phyloP scores from a whole-genome alignment of 2,797 vertebrate genomes.

The Geotrypetes seraphini region DNA sequence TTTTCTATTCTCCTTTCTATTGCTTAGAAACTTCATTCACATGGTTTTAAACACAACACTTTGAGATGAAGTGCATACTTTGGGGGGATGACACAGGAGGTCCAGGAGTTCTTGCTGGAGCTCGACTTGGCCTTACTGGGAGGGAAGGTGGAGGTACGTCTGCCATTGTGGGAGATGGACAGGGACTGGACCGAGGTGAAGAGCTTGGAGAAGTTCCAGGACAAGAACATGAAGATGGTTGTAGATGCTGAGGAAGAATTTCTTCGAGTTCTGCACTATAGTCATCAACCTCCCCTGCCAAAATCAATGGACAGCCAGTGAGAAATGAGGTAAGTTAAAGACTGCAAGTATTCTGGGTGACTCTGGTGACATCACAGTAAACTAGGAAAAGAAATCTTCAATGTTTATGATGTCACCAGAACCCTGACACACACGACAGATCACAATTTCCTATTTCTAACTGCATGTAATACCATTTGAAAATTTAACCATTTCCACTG shows the following conservation, averaged over 20 bases:
- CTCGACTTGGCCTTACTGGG: slow-evolving; percentile 66
- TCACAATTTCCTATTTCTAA: too few species aligned
- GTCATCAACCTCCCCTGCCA: slow-evolving; percentile 85
- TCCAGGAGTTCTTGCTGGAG: slow-evolving; percentile 55
- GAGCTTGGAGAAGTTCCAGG: slow-evolving; percentile 72
- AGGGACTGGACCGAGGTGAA: slow-evolving; percentile 83
- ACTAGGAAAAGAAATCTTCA: too few species aligned
- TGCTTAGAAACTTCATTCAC: neutral
- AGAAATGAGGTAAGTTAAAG: neutral
- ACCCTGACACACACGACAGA: too few species aligned
- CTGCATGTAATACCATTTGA: too few species aligned
- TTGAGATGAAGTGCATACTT: slow-evolving; percentile 19
- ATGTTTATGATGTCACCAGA: too few species aligned
- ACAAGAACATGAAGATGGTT: slow-evolving; percentile 62
- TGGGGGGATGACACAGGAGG: slow-evolving; percentile 43
- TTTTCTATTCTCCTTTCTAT: too few species aligned
- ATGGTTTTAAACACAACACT: neutral
- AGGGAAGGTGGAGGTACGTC: slow-evolving; percentile 63
- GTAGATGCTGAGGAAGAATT: slow-evolving; percentile 88
- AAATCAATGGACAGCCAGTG: neutral
- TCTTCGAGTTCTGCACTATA: slow-evolving; percentile 79
- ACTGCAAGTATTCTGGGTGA: too few species aligned
- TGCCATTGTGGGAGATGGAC: slow-evolving; percentile 80
- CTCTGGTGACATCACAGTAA: too few species aligned
- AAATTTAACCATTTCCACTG: too few species aligned